Percentiles rank a stretch among this genome's conserved stretches.
These are phyloP conservation scores for Drosophila arizonae DNA, from an alignment of 1,140 invertebrate genomes.

Conservation along the genomic window DNA sequence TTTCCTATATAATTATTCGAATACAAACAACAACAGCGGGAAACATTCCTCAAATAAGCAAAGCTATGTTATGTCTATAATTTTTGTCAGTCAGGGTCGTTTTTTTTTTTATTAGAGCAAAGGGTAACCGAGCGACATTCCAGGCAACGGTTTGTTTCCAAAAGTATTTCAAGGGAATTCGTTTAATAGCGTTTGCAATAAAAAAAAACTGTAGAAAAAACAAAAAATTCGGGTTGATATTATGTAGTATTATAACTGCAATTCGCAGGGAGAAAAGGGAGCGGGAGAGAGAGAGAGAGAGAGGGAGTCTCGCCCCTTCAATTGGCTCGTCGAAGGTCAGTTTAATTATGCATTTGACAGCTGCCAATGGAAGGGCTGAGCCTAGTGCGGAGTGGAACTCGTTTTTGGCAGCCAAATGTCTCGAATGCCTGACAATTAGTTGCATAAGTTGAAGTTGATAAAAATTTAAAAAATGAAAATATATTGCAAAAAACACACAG, in stretches of 20 bases:
- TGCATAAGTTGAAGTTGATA: constrained; percentile 75
- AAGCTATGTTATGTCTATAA: constrained; percentile 41
- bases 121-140: constrained; percentile 34
- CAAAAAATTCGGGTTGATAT: constrained; percentile 1
- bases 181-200: constrained; percentile 53
- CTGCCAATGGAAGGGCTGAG: constrained; percentile 33
- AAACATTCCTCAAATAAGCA: constrained; percentile 30
- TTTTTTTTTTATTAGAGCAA: constrained; percentile 6
- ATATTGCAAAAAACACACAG: constrained; percentile 27
- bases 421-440: constrained; percentile 73
- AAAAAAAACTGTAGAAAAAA: constrained; percentile 20
- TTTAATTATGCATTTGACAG: constrained; percentile 77
- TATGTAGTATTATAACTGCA: constrained; percentile 46
- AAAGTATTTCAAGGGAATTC: constrained; percentile 50
- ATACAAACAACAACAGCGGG: constrained; percentile 3
- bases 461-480: too few relatives aligned
- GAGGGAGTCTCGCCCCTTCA: constrained; percentile 15
- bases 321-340: constrained; percentile 57
- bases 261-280: background rate
- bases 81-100: constrained; percentile 26
- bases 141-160: constrained; percentile 38
- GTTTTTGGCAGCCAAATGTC: constrained; percentile 59
- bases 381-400: constrained; percentile 1
- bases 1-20: constrained; percentile 15
- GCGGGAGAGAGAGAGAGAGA: background rate